Conservation (phyloP, 2,797 vertebrate genomes). For the Hypotaenidia philippensis region DNA sequence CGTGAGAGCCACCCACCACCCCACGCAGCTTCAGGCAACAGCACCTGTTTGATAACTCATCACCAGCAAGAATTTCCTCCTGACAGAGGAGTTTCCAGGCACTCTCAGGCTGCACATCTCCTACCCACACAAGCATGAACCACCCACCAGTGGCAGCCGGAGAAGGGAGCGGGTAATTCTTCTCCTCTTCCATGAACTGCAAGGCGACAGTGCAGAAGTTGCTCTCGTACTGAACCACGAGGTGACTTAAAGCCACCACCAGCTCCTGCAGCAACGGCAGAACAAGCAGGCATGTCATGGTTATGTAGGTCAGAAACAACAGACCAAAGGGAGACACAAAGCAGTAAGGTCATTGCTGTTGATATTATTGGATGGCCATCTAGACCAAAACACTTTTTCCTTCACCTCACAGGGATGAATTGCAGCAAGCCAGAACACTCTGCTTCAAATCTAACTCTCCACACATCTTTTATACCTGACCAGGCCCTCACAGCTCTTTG, state of each 20-base stretch:
- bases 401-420: neutral
- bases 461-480: neutral
- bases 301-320: neutral
- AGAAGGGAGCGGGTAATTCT: constrained; percentile 92
- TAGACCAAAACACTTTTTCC: neutral
- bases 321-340: neutral
- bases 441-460: neutral
- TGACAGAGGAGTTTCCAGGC: neutral
- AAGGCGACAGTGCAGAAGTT: constrained; percentile 98
- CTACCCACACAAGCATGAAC: neutral
- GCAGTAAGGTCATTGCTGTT: fast-evolving
- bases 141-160: constrained; percentile 89
- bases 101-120: neutral
- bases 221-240: constrained; percentile 97
- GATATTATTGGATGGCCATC: neutral
- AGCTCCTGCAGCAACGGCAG: constrained; percentile 85
- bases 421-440: neutral
- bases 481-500: neutral
- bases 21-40: neutral
- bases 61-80: neutral
- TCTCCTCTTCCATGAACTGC: constrained; percentile 98
- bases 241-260: constrained; percentile 96
- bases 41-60: neutral
- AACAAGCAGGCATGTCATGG: neutral
- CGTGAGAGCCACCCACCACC: neutral